These are phyloP conservation scores for Exephanes ischioxanthus DNA, from an alignment of 2,888 invertebrate genomes.

Conservation along the genomic window DNA sequence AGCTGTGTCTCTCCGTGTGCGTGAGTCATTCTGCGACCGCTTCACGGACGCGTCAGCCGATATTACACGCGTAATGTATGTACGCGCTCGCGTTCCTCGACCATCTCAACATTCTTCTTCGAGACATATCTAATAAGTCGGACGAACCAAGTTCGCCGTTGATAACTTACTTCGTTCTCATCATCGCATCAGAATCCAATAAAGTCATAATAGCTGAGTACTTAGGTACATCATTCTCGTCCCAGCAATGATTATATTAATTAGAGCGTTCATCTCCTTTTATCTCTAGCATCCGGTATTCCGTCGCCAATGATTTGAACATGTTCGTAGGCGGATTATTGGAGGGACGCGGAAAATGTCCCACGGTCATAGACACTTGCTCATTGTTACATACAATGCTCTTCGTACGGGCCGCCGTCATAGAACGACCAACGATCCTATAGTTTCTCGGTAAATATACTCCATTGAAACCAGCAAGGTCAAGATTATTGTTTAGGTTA, in stretches of 20 bases:
- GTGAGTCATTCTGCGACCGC: slow-evolving; percentile 22
- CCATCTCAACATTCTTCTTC: slow-evolving; percentile 45
- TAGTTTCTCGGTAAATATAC: not conserved
- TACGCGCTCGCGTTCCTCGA: slow-evolving; percentile 34
- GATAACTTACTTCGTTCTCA: not conserved
- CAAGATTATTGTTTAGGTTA: not conserved
- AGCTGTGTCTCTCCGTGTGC: slow-evolving; percentile 18
- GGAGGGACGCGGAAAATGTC: not conserved
- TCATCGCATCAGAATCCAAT: not conserved
- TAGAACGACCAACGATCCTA: not conserved
- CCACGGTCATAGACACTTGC: too few species aligned
- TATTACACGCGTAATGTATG: slow-evolving; percentile 29
- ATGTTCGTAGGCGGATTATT: not conserved
- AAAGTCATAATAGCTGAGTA: not conserved
- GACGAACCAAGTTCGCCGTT: not conserved
- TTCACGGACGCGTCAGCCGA: slow-evolving; percentile 21
- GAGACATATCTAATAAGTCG: not conserved
- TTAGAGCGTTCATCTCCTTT: not conserved
- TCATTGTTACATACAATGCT: not conserved
- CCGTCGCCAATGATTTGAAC: not conserved
- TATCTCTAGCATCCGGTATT: not conserved
- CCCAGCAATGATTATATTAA: not conserved
- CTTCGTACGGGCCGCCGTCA: not conserved
- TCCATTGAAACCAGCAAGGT: not conserved
- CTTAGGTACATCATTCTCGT: not conserved